Conservation (phyloP, 2,888 invertebrate species). For the Plutella xylostella region DNA sequence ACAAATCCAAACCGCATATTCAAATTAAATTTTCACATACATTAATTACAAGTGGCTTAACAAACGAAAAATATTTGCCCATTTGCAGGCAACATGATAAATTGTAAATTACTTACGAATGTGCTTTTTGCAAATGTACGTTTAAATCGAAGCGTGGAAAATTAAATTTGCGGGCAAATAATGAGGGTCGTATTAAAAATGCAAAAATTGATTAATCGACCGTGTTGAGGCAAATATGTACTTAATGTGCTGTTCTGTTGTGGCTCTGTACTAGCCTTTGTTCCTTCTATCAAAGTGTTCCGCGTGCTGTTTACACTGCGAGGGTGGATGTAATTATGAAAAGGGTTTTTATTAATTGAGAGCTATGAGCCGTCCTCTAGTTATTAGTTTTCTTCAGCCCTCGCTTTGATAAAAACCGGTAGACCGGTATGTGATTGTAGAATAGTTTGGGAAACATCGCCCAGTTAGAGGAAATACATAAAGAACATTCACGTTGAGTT, state of each 20-base stretch:
- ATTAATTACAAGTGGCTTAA: slow-evolving; percentile 60
- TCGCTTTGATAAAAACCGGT: background rate
- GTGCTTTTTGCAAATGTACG: slow-evolving; percentile 46
- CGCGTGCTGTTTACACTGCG: background rate
- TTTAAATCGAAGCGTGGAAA: slow-evolving; percentile 53
- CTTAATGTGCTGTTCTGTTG: slow-evolving; percentile 34
- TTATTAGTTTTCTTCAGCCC: background rate
- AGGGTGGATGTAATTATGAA: background rate
- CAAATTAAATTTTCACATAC: slow-evolving; percentile 47
- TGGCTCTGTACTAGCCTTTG: background rate
- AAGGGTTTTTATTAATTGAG: background rate
- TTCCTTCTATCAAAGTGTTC: background rate
- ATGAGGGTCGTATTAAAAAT: slow-evolving; percentile 66
- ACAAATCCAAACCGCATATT: slow-evolving; percentile 38
- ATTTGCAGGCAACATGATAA: slow-evolving; percentile 62
- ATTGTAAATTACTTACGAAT: slow-evolving; percentile 67
- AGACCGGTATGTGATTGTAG: background rate
- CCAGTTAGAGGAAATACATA: slow-evolving; percentile 30
- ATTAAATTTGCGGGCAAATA: slow-evolving; percentile 61
- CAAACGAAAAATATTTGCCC: slow-evolving; percentile 63
- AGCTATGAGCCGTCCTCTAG: background rate
- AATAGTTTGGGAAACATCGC: background rate
- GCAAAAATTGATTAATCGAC: slow-evolving; percentile 68
- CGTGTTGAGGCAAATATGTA: slow-evolving; percentile 54
- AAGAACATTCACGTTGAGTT: slow-evolving; percentile 30